Evolutionary conservation across 2,797 vertebrate genomes (phyloP), one percentile per base, ranked within the genome.

Genomic region (Picus viridis): DNA sequence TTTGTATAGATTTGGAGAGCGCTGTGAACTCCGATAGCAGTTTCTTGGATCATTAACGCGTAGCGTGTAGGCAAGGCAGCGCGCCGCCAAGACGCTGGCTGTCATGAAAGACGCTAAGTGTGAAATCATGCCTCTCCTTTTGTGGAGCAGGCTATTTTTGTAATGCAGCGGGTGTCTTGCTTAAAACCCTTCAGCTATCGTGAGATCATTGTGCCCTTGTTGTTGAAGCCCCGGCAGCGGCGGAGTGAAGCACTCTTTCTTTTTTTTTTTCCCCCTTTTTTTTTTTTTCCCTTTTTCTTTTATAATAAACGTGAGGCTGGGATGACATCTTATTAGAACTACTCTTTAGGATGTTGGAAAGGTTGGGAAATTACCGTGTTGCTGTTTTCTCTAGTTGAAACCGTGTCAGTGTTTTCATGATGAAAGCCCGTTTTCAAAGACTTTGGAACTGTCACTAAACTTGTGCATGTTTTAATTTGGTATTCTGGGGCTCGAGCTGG

Each of bases 111-210:
- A 89, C 82, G 90, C 96, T 45, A 20, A 95, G 96, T 95, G 91
- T 95, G 96, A 96, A 96, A 88, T 88, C 92, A 88, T 96, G 96
- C 95, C 95, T 83, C 96, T 94, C 95, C 94, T 96, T 94, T 92
- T 81, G 95, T 86, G 88, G 97, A 97, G 96, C 91, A 59, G 96
- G 96, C 96, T 97, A 96, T 97, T 98, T 98, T 88, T 64, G 96
- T 94, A 76, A 62, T 94, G 86, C 94, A 29, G 94, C 88, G 54
- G 93, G 93, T 84, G 78, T 73, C 96, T 94, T 34, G 86, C 95
- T 97, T 53, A 73, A 95, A 96, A 94, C 72, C 72, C 86, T 62
- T 88, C 74, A 34, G 45, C 83, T 82, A 54, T 39, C 81, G 86
- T 87, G 95, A 90, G 93, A 83, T 92, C 87, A 61, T 90, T 56